phyloP scores from a whole-genome alignment of 2,888 invertebrate genomes.

The Andrena hattorfiana region DNA sequence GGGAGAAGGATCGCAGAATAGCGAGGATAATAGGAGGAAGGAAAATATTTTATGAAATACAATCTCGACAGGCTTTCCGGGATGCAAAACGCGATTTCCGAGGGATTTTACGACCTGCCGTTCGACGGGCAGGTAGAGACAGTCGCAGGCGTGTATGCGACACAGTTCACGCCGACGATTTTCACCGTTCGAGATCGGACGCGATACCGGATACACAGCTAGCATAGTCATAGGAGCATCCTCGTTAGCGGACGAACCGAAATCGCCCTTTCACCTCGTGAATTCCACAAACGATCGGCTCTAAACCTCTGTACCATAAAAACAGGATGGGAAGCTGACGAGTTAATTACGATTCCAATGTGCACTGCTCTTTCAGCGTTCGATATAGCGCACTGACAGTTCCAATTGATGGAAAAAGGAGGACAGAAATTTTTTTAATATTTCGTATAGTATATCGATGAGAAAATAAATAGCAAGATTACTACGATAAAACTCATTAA shows the following conservation, averaged over 20 bases:
- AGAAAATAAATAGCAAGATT: too few relatives aligned
- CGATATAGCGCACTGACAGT: too few relatives aligned
- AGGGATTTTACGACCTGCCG: constrained; percentile 50
- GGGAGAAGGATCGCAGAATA: not conserved
- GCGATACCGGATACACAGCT: constrained; percentile 48
- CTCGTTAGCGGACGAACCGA: constrained; percentile 40
- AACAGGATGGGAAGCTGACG: not conserved
- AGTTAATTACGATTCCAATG: not conserved
- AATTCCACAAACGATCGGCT: constrained; percentile 28
- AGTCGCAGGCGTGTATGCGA: constrained; percentile 37
- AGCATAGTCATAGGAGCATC: constrained; percentile 46
- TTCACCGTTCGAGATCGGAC: constrained; percentile 63
- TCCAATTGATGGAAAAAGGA: too few relatives aligned
- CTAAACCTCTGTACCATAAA: not conserved
- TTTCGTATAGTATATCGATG: too few relatives aligned
- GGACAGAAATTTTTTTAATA: too few relatives aligned
- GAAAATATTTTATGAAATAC: constrained; percentile 54
- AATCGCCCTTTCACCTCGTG: constrained; percentile 57
- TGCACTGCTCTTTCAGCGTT: too few relatives aligned
- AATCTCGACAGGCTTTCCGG: constrained; percentile 53
- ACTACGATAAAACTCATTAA: too few relatives aligned
- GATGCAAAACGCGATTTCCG: not conserved
- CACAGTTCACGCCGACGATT: constrained; percentile 49
- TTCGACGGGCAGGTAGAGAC: constrained; percentile 61
- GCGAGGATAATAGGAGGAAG: constrained; percentile 4